Evolutionary conservation across 2,797 vertebrate species (phyloP), one percentile per base, ranked within the genome.

Genomic region (Serranus cabrilla): DNA sequence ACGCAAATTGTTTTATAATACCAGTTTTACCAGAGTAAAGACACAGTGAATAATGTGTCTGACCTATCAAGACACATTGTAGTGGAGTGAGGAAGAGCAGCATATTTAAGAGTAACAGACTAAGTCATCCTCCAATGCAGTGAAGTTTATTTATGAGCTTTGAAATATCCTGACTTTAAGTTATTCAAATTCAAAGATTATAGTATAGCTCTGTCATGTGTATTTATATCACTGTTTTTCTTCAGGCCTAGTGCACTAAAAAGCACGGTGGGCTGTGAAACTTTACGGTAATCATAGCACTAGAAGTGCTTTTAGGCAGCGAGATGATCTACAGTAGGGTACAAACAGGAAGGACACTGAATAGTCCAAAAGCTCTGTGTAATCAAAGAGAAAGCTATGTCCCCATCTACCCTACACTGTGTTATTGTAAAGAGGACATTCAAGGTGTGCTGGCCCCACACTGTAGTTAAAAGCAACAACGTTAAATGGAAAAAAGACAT

Each of bases 301-400:
- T 46, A 9, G 62, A 25, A 20, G 71, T 55, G 77, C 71, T 74
- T 80, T 76, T 63, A 57, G 47, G 56, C 23, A 71, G 27, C 20
- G 27, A 49, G 34, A 51, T 68, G 68, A 77, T 74, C 58, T 77
- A 74, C 59, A 79, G 47, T 20, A 31, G 17, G 9, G 25, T 37
- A 64, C 42, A 76, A 73, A 71, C 42, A 40, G 70, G 46, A 75
- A 79, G 62, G 61, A 75, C 65, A 67, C 20, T 20, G 58, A 69
- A 71, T 20, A 72, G 51, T 58, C 61, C 49, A 67, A 82, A 46
- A 56, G 71, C 72, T 62, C n/a, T 1, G 7, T 65, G 69, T 65
- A 74, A 80, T 76, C 76, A 83, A 67, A 80, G 37, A 71, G 68
- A 78, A 64, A 83, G 66, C 75, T 34, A 21, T 42, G 61, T 76